Evolutionary conservation across 2,113 vertebrate genomes (phyloP), one percentile per base, ranked within the genome.

Genomic region (Syngnathus typhle): DNA sequence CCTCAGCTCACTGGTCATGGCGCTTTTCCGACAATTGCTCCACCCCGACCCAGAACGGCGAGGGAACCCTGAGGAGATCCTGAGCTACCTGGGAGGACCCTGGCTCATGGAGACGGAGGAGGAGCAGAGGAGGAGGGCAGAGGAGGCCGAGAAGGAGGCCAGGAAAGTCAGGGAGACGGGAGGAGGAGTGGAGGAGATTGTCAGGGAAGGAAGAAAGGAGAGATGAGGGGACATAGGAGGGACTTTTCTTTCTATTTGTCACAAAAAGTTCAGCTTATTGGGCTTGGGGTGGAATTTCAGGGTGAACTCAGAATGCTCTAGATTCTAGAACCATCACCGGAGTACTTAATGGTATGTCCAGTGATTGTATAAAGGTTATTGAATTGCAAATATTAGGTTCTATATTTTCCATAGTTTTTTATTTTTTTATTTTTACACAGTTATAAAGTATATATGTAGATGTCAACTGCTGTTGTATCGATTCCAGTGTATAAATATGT

Each of bases 1-100:
- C 44, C 93, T 96, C 47, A 87, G 88, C 1, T 43, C 88, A 0
- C 81, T 91, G 0, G 91, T 89, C 0, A 87, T 94, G 81, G 77
- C 87, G 58, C 85, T 98, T 74, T 83, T 98, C 32, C 89, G 70
- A 63, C 89, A 93, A 60, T 85, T 98, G 18, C 88, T 98, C 60
- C 84, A 91, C 15, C 90, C 94, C 1, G 82, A 93, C 18, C 92
- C 94, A 0, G 65, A 86, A 15, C 88, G 73, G 4, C 91, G 94
- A 16, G 92, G 92, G 8, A 89, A 77, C 4, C 89, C 94, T 0
- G 89, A 93, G 8, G 92, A 94, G 74, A 89, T 94, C 64, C 88
- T 94, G 21, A 90, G 91, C 61, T 89, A 92, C 77, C 86, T 92
- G 21, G 88, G 91, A 5, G 90, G 89, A 16, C 84, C 91, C 1